Conservation (phyloP, 37 sponge, comb jelly and placozoan species). For the Eunapius fragilis region DNA sequence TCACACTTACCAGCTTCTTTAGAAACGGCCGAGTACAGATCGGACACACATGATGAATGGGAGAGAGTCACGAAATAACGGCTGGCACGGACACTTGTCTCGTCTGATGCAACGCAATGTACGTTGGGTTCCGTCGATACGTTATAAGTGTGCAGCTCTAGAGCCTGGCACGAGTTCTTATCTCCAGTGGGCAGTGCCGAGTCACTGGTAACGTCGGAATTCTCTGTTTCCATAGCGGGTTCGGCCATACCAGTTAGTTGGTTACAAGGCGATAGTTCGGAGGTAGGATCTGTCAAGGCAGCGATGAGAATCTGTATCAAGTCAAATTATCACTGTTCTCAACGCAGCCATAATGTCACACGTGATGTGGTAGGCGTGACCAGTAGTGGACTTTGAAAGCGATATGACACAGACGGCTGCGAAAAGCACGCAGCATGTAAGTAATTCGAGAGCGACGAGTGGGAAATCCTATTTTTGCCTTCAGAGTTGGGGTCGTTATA, state of each 20-base stretch:
- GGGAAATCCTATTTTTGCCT: not conserved
- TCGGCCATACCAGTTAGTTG: not conserved
- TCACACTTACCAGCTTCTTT: conserved; percentile 40
- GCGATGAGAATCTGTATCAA: too few species aligned
- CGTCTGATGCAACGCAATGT: conserved; percentile 32
- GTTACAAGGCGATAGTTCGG: not conserved
- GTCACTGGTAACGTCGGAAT: not conserved
- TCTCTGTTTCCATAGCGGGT: not conserved
- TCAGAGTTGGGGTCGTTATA: not conserved
- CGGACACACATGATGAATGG: conserved; percentile 34
- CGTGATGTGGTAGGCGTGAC: not conserved
- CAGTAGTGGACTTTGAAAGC: not conserved
- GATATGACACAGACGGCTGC: not conserved
- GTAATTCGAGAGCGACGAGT: not conserved
- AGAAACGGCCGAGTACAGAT: conserved; percentile 49
- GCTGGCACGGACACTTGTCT: conserved; percentile 27
- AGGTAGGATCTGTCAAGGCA: too few species aligned
- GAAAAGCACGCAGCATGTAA: not conserved
- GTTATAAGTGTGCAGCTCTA: not conserved
- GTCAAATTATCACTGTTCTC: not conserved
- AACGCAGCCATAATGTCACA: not conserved
- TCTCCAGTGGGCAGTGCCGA: not conserved
- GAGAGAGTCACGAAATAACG: conserved; percentile 22
- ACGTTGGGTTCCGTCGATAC: conserved; percentile 20
- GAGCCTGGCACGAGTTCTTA: not conserved